phyloP scores from a whole-genome alignment of 1,140 invertebrate species.

The Trachymyrmex septentrionalis region DNA sequence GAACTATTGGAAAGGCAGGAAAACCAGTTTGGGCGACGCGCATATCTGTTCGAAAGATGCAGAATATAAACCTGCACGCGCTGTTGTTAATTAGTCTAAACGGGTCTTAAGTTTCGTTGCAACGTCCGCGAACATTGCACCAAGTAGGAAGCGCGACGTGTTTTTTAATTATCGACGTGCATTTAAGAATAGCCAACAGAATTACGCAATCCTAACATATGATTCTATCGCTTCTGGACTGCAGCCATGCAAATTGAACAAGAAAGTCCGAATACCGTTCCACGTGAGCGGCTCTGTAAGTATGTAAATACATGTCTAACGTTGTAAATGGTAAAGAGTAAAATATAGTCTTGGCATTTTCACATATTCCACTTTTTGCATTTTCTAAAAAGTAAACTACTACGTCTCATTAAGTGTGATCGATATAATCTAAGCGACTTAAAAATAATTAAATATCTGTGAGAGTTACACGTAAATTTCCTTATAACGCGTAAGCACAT shows the following conservation, averaged over 20 bases:
- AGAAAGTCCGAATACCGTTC: slow-evolving; percentile 28
- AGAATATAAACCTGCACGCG: neutral
- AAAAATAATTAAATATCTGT: neutral
- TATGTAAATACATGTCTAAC: neutral
- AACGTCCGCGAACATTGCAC: slow-evolving; percentile 2
- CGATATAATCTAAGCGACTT: neutral
- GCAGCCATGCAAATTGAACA: neutral
- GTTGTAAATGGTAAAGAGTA: neutral
- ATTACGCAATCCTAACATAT: slow-evolving; percentile 18
- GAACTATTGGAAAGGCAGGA: slow-evolving; percentile 51
- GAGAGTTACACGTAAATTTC: neutral
- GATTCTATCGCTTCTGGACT: neutral
- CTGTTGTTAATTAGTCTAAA: slow-evolving; percentile 41
- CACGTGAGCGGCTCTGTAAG: neutral
- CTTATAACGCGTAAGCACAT: slow-evolving; percentile 23
- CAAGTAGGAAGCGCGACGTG: slow-evolving; percentile 23
- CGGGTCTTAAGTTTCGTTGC: neutral
- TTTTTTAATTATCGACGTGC: neutral
- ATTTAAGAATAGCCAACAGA: slow-evolving; percentile 8
- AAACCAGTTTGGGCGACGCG: slow-evolving; percentile 46
- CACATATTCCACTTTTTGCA: neutral
- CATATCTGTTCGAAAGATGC: slow-evolving; percentile 24
- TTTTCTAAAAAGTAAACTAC: neutral
- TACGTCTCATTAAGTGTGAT: neutral
- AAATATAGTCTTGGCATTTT: neutral